Base-by-base conservation (phyloP, 2,888 invertebrate genomes). In the Epistrophella euchroma region DNA sequence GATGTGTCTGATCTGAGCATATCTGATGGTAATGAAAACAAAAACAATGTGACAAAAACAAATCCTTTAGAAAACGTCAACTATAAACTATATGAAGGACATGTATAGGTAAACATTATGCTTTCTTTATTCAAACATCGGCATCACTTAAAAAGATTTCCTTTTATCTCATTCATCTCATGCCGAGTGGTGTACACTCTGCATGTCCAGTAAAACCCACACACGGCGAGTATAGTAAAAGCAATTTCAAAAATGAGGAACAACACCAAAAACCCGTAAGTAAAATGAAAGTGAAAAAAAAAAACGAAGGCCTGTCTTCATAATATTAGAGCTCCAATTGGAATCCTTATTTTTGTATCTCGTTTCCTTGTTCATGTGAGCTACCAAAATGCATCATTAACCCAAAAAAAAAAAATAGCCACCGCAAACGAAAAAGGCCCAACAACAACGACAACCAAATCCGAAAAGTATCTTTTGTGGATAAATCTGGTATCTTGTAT, bases 171-270 rank as follows among this genome's bases (percentile, higher is more conserved):
- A 71, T 47, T 66, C 50, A 80, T 81, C 76, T 13, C 73, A 86
- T 78, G 86, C 86, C 78, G 81, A 70, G 71, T 70, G 32, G n/a
- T 4, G 10, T 28, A 55, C 7, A 9, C 10, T 10, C 9, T 32
- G 17, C 5, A 6, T 76, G 82, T 73, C 77, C 77, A 77, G 37
- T 35, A 35, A 79, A 86, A 86, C 81, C 86, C 77, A 78, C 86
- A 81, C 86, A 82, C 77, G 43, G 75, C 74, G 32, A 28, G 0
- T 32, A 32, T 32, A 32, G 81, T 75, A 56, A 58, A 81, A 81
- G 80, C 60, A 85, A 72, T 47, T 45, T 45, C 19, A 32, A 70
- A 75, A 10, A 40, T 28, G 22, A 28, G 19, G 4, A 66, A 47
- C 64, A 32, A 45, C 6, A 1, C 37, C 3, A n/a, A 74, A 82